Evolutionary conservation across 2,888 invertebrate species (phyloP).

Genomic region (Seira ritae): DNA sequence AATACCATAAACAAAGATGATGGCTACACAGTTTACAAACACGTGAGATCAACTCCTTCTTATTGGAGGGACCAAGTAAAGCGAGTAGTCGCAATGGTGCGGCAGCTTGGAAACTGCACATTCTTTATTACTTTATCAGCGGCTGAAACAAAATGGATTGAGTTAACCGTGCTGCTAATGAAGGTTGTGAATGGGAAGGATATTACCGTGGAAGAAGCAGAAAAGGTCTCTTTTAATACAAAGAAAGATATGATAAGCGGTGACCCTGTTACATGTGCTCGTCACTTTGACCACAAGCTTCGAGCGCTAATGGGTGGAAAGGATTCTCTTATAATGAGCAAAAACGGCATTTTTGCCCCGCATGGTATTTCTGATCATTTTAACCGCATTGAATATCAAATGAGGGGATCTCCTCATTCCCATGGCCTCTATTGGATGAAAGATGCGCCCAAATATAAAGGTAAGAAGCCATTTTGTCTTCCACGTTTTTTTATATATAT

Average conservation of each 20-base stretch:
- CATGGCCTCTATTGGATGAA: not conserved
- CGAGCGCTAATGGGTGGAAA: conserved; percentile 17
- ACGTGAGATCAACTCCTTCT: conserved; percentile 42
- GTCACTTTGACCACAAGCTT: conserved; percentile 41
- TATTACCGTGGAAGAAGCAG: conserved; percentile 20
- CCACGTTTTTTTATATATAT: too few species aligned
- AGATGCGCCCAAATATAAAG: conserved; percentile 38
- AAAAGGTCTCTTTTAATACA: not conserved
- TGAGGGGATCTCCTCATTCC: conserved; percentile 4
- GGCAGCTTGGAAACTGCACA: conserved; percentile 39
- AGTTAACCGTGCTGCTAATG: not conserved
- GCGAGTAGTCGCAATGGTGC: conserved; percentile 55
- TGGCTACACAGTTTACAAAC: conserved; percentile 52
- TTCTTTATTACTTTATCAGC: conserved; percentile 55
- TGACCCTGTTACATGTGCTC: conserved; percentile 51
- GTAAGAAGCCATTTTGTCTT: too few species aligned
- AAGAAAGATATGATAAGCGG: conserved; percentile 31
- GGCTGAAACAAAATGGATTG: conserved; percentile 47
- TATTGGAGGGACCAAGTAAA: conserved; percentile 49
- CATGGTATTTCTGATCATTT: conserved; percentile 32
- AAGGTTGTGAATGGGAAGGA: conserved; percentile 5
- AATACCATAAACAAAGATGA: too few species aligned
- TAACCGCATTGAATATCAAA: conserved; percentile 40
- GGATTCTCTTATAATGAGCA: conserved; percentile 7
- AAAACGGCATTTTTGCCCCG: conserved; percentile 27